These are phyloP conservation scores for Venusia cambrica DNA, from an alignment of 2,888 invertebrate species.

Conservation along the genomic window DNA sequence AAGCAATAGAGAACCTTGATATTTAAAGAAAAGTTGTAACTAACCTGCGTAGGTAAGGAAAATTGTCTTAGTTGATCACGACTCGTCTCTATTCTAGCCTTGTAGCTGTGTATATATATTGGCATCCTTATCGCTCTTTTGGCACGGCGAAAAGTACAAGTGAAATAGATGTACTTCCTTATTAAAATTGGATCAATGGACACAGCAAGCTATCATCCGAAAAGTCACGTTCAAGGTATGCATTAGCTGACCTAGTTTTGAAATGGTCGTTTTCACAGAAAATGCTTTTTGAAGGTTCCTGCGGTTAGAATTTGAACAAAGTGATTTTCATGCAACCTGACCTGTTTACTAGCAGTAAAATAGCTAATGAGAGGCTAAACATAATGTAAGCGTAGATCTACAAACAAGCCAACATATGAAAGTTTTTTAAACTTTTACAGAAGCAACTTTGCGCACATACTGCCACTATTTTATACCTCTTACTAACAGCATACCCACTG, in stretches of 20 bases:
- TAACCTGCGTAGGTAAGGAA: constrained; percentile 15
- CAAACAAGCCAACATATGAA: no score
- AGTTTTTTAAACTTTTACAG: no score
- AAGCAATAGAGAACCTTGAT: constrained; percentile 26
- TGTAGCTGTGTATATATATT: constrained; percentile 34
- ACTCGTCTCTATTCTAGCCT: constrained; percentile 42
- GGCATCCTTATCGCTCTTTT: constrained; percentile 16
- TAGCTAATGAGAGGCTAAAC: no score
- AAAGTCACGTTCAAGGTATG: constrained; percentile 62
- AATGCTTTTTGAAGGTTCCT: no score
- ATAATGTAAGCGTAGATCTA: no score
- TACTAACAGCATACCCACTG: no score
- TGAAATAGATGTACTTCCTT: constrained; percentile 15
- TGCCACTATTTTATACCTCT: no score
- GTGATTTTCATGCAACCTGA: no score
- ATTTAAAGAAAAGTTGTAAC: constrained; percentile 21
- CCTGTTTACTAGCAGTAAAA: no score
- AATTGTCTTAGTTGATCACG: constrained; percentile 40
- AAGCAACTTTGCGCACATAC: no score
- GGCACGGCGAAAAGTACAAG: constrained; percentile 7
- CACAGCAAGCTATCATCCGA: constrained; percentile 23
- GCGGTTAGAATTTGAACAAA: no score
- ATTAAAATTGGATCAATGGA: constrained; percentile 26
- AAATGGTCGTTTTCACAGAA: no score
- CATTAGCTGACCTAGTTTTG: constrained; percentile 59